phyloP scores from a whole-genome alignment of 2,888 invertebrate genomes.

The Belgica antarctica region DNA sequence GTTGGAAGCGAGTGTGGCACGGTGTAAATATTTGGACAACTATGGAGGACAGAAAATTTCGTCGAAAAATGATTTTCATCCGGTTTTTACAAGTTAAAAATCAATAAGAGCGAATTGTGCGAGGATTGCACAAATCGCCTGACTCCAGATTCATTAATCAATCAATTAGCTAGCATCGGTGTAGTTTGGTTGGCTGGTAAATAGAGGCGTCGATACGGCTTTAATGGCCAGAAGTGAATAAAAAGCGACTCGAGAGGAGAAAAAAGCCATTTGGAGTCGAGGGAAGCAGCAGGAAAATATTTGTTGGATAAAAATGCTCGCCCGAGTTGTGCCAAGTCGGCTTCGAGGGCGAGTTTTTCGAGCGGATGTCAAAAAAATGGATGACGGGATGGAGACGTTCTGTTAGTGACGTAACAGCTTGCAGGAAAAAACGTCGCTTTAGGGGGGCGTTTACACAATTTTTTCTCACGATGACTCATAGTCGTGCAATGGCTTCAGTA shows the following conservation, averaged over 20 bases:
- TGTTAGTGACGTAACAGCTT: constrained; percentile 4
- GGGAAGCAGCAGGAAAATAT: not conserved
- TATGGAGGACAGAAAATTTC: constrained; percentile 15
- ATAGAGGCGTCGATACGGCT: not conserved
- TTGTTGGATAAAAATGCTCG: not conserved
- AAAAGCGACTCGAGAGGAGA: not conserved
- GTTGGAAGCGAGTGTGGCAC: not conserved
- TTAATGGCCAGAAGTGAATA: not conserved
- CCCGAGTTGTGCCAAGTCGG: too few species aligned
- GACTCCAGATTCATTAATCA: not conserved
- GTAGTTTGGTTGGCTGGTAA: not conserved
- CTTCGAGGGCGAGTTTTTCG: not conserved
- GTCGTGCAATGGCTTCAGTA: not conserved
- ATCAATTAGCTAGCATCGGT: not conserved
- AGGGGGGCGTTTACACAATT: not conserved
- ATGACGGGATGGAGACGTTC: not conserved
- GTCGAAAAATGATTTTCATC: not conserved
- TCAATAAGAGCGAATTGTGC: constrained; percentile 35
- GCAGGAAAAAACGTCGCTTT: not conserved
- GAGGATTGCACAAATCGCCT: constrained; percentile 5
- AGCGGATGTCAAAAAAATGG: not conserved
- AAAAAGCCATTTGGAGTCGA: not conserved
- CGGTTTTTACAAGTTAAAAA: constrained; percentile 25
- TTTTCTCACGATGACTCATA: not conserved
- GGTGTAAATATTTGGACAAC: not conserved